These are phyloP conservation scores for Dryococelus australis DNA, from an alignment of 2,888 invertebrate genomes.

Conservation along the genomic window DNA sequence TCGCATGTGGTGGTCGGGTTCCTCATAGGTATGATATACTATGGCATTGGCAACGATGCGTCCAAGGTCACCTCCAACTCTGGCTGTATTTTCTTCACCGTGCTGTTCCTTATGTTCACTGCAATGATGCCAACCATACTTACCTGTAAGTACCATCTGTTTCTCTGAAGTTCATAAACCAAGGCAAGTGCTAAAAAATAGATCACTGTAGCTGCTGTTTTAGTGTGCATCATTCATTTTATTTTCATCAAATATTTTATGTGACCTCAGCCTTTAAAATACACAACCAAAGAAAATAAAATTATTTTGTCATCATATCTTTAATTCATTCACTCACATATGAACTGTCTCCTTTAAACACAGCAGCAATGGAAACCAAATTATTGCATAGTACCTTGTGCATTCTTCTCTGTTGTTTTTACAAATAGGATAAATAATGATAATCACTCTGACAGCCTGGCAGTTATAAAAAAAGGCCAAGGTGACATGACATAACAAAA, in stretches of 20 bases:
- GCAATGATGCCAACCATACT: constrained; percentile 97
- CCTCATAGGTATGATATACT: constrained; percentile 91
- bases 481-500: no score
- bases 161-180: not conserved
- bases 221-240: not conserved
- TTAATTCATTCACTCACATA: no score
- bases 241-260: not conserved
- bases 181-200: no score
- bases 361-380: no score
- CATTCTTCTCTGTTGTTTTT: no score
- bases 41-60: constrained; percentile 91
- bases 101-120: constrained; percentile 96
- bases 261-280: constrained; percentile 24
- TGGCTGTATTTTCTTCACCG: constrained; percentile 94
- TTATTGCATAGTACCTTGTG: no score
- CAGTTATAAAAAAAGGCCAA: no score
- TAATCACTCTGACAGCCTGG: no score
- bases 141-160: constrained; percentile 80
- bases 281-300: no score
- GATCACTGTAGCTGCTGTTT: not conserved
- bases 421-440: no score
- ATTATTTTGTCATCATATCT: no score
- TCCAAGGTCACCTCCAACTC: constrained; percentile 94
- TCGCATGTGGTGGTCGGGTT: constrained; percentile 90
- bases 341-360: no score